Percentiles rank a stretch among this genome's conserved stretches.
These are phyloP conservation scores for Sminthurides bifidus DNA, from an alignment of 1,140 invertebrate genomes.

Conservation along the genomic window DNA sequence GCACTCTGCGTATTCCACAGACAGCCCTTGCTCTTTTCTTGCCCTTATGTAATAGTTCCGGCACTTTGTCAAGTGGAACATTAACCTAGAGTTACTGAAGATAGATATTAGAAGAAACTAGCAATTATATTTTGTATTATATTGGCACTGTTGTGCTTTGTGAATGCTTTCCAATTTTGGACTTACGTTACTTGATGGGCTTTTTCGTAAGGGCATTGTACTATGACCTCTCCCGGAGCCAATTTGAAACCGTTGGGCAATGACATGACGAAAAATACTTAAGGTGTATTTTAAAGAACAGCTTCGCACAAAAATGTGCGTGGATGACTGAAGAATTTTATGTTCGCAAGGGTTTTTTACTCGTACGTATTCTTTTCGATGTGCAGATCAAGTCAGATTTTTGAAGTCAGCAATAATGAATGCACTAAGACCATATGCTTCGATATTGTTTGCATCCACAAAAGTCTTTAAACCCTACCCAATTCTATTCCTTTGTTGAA, in stretches of 20 bases:
- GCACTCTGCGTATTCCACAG: background rate
- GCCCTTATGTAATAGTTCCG: background rate
- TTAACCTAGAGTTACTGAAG: background rate
- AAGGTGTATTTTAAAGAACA: background rate
- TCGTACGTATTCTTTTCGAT: background rate
- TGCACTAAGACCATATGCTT: too few species aligned
- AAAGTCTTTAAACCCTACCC: too few species aligned
- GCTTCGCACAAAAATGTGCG: background rate
- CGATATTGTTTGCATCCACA: too few species aligned
- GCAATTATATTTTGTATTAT: background rate
- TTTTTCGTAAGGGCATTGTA: conserved; percentile 11
- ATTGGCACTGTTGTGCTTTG: too few species aligned
- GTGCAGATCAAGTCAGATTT: background rate
- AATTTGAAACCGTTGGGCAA: background rate
- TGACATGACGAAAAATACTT: background rate
- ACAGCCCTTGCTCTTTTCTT: background rate
- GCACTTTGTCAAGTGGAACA: conserved; percentile 13
- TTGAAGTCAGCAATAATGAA: too few species aligned
- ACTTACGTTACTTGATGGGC: conserved; percentile 13
- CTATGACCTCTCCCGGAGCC: conserved; percentile 8
- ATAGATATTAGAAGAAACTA: background rate
- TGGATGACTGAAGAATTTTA: background rate
- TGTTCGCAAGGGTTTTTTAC: background rate
- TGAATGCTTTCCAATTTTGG: too few species aligned
- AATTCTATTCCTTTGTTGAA: too few species aligned